Conservation (phyloP, 2,113 vertebrate species). For the Melozone crissalis region DNA sequence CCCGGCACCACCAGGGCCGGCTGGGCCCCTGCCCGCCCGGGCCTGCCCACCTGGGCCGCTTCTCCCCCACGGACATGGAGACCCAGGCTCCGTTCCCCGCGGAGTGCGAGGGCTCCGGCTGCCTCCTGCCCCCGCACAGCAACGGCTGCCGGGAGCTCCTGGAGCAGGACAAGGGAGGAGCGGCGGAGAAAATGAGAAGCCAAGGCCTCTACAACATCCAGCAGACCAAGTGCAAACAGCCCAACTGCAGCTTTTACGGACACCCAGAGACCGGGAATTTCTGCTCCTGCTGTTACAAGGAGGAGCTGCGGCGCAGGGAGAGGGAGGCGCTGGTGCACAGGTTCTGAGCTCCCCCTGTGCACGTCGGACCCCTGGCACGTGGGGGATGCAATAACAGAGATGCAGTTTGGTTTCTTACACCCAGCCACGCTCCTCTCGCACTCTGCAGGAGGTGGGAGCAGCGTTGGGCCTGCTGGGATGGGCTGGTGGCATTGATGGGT, state of each 20-base stretch:
- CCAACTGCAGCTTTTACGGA: constrained; percentile 91
- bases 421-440: background rate
- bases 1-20: constrained; percentile 79
- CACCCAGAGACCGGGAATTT: constrained; percentile 94
- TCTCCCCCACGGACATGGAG: constrained; percentile 66
- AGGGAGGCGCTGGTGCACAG: constrained; percentile 80
- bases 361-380: background rate
- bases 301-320: constrained; percentile 85
- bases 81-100: constrained; percentile 60
- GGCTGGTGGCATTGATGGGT: background rate
- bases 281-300: constrained; percentile 94
- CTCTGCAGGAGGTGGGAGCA: background rate
- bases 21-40: constrained; percentile 61
- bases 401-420: background rate
- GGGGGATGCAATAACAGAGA: constrained; percentile 40
- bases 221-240: constrained; percentile 90
- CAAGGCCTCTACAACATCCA: constrained; percentile 42
- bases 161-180: constrained; percentile 45
- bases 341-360: constrained; percentile 77
- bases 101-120: background rate
- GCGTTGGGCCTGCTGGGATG: background rate
- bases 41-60: constrained; percentile 54
- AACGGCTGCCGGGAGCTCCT: constrained; percentile 79
- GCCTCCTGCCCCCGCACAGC: constrained; percentile 17
- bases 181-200: background rate